These are phyloP conservation scores for Caenorhabditis wallacei DNA, from an alignment of 2,888 invertebrate species.

Conservation along the genomic window DNA sequence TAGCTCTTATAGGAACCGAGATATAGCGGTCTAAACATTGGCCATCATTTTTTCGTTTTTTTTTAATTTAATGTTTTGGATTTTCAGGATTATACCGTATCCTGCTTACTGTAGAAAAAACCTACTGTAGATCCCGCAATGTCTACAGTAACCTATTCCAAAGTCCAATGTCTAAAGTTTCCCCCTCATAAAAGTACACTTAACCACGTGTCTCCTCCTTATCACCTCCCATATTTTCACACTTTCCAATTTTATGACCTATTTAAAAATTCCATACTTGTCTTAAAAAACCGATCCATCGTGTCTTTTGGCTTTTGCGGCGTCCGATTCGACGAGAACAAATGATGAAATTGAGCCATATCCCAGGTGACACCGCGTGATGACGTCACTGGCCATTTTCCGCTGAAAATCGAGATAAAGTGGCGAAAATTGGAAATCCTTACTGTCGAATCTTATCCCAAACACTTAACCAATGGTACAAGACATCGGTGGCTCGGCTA, in stretches of 20 bases:
- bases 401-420: conserved; percentile 50
- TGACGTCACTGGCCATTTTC: conserved; percentile 70
- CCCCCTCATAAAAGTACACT: too few species aligned
- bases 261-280: conserved; percentile 57
- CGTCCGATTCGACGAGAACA: conserved; percentile 85
- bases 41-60: too few species aligned
- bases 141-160: too few species aligned
- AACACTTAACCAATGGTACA: conserved; percentile 63
- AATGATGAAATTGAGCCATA: conserved; percentile 85
- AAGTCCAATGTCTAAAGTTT: too few species aligned
- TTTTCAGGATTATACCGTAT: too few species aligned
- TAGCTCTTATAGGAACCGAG: background rate
- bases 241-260: background rate
- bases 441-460: conserved; percentile 72
- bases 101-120: too few species aligned
- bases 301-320: conserved; percentile 68
- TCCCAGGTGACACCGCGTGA: conserved; percentile 83
- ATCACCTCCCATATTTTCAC: too few species aligned
- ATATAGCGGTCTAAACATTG: too few species aligned
- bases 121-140: too few species aligned
- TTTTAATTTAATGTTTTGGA: too few species aligned
- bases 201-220: too few species aligned
- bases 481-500: conserved; percentile 69
- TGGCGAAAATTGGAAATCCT: background rate
- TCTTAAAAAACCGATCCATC: conserved; percentile 73